These are phyloP conservation scores for Periophthalmodon schlosseri DNA, from an alignment of 2,113 vertebrate genomes.

Conservation along the genomic window DNA sequence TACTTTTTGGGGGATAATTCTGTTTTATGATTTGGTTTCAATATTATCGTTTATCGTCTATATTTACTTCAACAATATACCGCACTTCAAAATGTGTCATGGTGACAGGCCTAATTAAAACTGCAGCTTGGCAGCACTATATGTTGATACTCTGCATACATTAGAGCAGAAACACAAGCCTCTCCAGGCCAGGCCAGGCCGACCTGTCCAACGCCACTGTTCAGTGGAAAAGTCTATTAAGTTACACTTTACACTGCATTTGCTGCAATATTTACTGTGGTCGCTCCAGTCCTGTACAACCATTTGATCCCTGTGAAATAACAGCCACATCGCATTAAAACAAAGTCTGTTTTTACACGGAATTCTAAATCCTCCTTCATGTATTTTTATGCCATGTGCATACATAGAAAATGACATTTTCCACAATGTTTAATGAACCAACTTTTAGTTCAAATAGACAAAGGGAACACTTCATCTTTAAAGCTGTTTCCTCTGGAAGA, in stretches of 20 bases:
- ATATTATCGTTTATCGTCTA: too few relatives aligned
- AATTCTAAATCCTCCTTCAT: slow-evolving; percentile 49
- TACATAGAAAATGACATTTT: slow-evolving; percentile 66
- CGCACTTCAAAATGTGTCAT: too few relatives aligned
- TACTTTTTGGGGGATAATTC: too few relatives aligned
- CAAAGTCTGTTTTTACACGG: slow-evolving; percentile 65
- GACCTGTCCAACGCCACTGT: slow-evolving; percentile 39
- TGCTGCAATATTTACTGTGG: slow-evolving; percentile 65
- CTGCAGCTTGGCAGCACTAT: background rate
- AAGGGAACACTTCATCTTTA: slow-evolving; percentile 62
- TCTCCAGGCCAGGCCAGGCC: slow-evolving; percentile 10
- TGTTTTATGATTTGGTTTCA: too few relatives aligned
- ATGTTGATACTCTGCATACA: background rate
- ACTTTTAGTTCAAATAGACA: slow-evolving; percentile 67
- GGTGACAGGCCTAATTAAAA: background rate
- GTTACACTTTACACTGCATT: slow-evolving; percentile 57
- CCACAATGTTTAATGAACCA: slow-evolving; percentile 67
- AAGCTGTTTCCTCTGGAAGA: slow-evolving; percentile 55
- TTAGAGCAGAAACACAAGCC: slow-evolving; percentile 30
- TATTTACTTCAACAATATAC: too few relatives aligned
- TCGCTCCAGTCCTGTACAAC: slow-evolving; percentile 36
- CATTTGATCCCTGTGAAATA: slow-evolving; percentile 57
- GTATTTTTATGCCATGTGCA: slow-evolving; percentile 55
- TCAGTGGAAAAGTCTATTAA: background rate
- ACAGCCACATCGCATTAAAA: slow-evolving; percentile 61